phyloP scores from a whole-genome alignment of 1,140 invertebrate species.

The Tetramorium parvispinum region DNA sequence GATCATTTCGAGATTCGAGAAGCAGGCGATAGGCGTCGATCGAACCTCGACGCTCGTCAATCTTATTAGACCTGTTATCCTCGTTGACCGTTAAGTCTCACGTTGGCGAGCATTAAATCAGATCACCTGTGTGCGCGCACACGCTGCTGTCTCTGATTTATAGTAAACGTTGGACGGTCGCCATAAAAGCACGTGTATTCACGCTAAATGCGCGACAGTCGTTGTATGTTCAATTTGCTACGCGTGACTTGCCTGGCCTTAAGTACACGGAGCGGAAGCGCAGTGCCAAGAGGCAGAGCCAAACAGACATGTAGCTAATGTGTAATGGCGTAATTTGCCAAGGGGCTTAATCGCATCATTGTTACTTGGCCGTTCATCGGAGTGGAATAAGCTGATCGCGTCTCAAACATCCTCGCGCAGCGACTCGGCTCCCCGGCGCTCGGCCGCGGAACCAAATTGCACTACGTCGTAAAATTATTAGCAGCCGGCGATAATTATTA shows the following conservation, averaged over 20 bases:
- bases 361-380: slow-evolving; percentile 82
- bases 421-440: slow-evolving; percentile 51
- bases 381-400: slow-evolving; percentile 84
- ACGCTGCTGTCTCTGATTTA: slow-evolving; percentile 38
- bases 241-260: slow-evolving; percentile 67
- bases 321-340: slow-evolving; percentile 83
- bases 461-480: slow-evolving; percentile 70
- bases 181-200: slow-evolving; percentile 31
- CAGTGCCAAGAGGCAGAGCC: slow-evolving; percentile 79
- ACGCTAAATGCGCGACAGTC: slow-evolving; percentile 56
- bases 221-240: slow-evolving; percentile 49
- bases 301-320: slow-evolving; percentile 79
- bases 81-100: slow-evolving; percentile 6
- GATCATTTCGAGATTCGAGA: neutral
- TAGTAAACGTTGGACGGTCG: slow-evolving; percentile 22
- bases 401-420: slow-evolving; percentile 76
- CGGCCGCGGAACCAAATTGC: slow-evolving; percentile 73
- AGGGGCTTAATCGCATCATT: slow-evolving; percentile 84
- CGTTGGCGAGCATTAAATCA: slow-evolving; percentile 30
- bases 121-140: neutral
- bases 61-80: slow-evolving; percentile 45
- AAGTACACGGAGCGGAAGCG: slow-evolving; percentile 71
- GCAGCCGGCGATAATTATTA: slow-evolving; percentile 53
- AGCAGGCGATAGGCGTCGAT: neutral
- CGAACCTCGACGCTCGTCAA: slow-evolving; percentile 9